phyloP scores from a whole-genome alignment of 1,140 invertebrate species.

The Trichoplusia ni region DNA sequence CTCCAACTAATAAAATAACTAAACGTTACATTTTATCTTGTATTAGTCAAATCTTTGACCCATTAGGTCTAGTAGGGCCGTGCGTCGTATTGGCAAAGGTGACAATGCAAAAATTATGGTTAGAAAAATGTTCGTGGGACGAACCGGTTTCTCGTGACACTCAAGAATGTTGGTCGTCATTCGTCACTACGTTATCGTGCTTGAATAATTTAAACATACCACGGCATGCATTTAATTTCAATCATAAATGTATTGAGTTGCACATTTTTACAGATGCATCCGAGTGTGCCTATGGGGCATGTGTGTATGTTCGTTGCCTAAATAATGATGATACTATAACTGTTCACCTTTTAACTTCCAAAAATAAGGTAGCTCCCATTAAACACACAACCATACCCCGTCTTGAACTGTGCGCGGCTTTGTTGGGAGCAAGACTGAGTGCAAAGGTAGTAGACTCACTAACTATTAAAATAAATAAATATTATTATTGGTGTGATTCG shows the following conservation, averaged over 20 bases:
- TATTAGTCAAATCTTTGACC: constrained; percentile 52
- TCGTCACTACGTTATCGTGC: too few species aligned
- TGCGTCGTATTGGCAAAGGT: constrained; percentile 51
- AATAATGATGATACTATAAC: neutral
- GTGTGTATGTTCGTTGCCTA: constrained; percentile 44
- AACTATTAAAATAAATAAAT: neutral
- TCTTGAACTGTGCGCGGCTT: constrained; percentile 6
- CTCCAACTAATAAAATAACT: neutral
- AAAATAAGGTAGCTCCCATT: constrained; percentile 51
- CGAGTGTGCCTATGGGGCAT: constrained; percentile 54
- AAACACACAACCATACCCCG: constrained; percentile 41
- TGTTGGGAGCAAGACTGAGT: neutral
- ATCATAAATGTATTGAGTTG: too few species aligned
- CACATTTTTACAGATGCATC: too few species aligned
- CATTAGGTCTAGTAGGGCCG: constrained; percentile 49
- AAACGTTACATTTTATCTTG: constrained; percentile 39
- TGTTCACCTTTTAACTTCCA: constrained; percentile 47
- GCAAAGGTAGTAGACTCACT: neutral
- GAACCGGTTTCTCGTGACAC: too few species aligned
- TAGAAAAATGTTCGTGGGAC: constrained; percentile 29
- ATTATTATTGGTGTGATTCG: neutral
- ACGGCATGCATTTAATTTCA: too few species aligned
- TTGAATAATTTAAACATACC: too few species aligned
- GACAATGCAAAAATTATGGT: constrained; percentile 52
- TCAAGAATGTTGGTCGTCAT: too few species aligned